Conservation (phyloP, 30 jellyfish, hydroid and myxozoan species). For the Phacellophora camtschatica region DNA sequence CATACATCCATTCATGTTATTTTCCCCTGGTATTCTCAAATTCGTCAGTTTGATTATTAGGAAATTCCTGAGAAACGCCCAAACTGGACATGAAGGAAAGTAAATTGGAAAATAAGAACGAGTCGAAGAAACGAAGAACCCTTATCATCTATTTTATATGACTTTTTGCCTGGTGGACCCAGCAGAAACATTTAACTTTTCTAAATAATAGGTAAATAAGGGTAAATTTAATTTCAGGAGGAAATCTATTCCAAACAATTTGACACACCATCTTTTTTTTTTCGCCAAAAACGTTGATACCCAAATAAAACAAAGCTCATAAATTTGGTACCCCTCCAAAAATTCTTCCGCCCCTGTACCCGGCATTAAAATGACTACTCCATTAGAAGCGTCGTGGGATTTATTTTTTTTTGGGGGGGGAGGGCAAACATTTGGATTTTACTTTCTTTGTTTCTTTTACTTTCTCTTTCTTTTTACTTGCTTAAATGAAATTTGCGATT, state of each 20-base stretch:
- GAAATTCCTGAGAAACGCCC: neutral
- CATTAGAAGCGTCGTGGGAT: no score
- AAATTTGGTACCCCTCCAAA: neutral
- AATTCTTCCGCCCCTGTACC: neutral
- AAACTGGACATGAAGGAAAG: neutral
- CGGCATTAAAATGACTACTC: neutral
- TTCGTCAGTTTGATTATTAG: neutral
- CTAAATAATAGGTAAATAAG: neutral
- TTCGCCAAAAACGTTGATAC: neutral
- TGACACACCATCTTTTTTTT: neutral
- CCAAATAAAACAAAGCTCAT: neutral
- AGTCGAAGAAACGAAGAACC: neutral
- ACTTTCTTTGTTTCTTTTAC: no score
- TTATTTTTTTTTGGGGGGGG: no score
- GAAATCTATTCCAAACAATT: neutral
- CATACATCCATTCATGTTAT: neutral
- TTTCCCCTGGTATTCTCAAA: no score
- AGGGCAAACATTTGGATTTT: no score
- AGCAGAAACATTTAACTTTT: neutral
- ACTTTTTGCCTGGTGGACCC: neutral
- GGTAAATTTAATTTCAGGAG: no score
- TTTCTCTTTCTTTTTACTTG: no score
- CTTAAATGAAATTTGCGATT: no score
- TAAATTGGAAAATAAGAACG: neutral
- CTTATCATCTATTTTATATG: neutral